Base-by-base conservation (phyloP, 2,797 vertebrate genomes). In the Amphiprion clarkii region DNA sequence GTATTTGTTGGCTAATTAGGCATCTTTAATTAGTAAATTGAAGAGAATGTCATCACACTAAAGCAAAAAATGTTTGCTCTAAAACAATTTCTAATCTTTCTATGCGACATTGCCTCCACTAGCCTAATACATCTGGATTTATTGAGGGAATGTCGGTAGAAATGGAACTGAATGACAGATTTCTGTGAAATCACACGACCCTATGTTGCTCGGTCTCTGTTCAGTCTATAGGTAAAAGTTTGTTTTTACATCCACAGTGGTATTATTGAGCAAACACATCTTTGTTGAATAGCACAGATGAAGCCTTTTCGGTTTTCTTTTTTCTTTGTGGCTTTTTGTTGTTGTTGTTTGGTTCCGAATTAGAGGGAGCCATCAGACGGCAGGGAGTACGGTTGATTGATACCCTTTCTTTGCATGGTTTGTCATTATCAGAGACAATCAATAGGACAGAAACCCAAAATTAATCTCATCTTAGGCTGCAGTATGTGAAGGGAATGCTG, bases 401-500 rank as follows among this genome's bases (percentile, higher is more conserved):
- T 86, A 52, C 12, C 11, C 52, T 65, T 78, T 65, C 52, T 77
- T 67, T 49, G 19, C 46, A 60, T 17, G n/a, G 64, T 81, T 76
- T 84, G 74, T 77, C 70, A 79, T 87, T 82, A 88, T 88, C 57
- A 62, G 67, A 76, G 25, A 72, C 68, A 74, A 83, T 90, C 87
- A 83, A 81, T 78, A 56, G 40, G 81, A 87, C 39, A 73, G 62
- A 83, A 84, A 84, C 51, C 56, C 27, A 11, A 68, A 79, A 88
- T 87, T 53, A 73, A 81, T 88, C 62, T 61, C 33, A 78, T 87
- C 6, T 65, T 39, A 52, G 44, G 49, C 79, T 12, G 12, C 70
- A 19, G 57, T 27, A 51, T 84, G 79, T 39, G 68, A 75, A 53
- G 48, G 31, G 52, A 79, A 81, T 55, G 63, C 67, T 80, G 56